Percentiles rank a stretch among this genome's conserved stretches.
Evolutionary conservation across 2,113 vertebrate species (phyloP).

Genomic region (Motacilla tschutschensis): DNA sequence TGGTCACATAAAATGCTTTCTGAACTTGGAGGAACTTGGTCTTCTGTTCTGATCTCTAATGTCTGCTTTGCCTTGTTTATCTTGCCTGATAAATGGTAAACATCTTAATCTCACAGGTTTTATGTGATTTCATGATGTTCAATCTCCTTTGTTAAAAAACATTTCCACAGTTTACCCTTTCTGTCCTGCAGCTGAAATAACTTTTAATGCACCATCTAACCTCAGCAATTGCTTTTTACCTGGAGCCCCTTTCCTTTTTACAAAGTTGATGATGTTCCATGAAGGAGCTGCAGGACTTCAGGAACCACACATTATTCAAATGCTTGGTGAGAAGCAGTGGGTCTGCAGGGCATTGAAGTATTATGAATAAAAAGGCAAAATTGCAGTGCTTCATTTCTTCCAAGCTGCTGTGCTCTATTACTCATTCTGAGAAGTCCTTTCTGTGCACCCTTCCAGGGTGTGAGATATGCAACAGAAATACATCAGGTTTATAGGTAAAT

Average conservation of each 20-base stretch:
- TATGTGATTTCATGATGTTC: neutral
- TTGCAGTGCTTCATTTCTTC: conserved; percentile 1
- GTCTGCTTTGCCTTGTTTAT: neutral
- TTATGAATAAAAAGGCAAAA: conserved; percentile 29
- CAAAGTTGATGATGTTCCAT: neutral
- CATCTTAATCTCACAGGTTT: neutral
- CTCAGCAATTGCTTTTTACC: neutral
- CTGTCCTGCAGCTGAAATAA: conserved; percentile 6
- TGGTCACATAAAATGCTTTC: neutral
- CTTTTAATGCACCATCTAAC: conserved; percentile 2
- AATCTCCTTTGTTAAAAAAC: neutral
- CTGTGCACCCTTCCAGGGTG: neutral
- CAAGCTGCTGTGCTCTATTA: neutral
- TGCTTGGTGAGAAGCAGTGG: neutral
- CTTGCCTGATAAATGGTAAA: neutral
- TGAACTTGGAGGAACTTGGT: neutral
- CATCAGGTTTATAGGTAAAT: neutral
- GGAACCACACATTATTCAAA: neutral
- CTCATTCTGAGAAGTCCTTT: neutral
- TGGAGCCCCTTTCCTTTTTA: neutral
- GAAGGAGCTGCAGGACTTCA: neutral
- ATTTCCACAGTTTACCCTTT: neutral
- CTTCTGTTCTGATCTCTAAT: neutral
- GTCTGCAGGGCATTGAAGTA: neutral
- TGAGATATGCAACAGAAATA: neutral